phyloP scores from a whole-genome alignment of 2,113 vertebrate species.

The Atherinomorus stipes region DNA sequence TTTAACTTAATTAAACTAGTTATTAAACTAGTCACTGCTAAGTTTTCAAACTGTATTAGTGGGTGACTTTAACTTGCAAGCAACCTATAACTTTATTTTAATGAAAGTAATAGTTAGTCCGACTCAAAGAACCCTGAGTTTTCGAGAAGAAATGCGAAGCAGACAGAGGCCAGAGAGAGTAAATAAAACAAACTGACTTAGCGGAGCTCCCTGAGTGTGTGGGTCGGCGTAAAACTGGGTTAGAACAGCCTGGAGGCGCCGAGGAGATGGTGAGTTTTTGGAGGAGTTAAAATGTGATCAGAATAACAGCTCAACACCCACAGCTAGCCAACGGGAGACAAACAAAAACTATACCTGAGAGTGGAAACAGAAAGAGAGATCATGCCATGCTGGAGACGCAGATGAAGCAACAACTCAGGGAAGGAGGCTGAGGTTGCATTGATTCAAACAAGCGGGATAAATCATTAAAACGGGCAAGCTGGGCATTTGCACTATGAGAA shows the following conservation, averaged over 20 bases:
- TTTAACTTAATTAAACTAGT: background rate
- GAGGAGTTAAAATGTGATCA: constrained; percentile 10
- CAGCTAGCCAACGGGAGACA: constrained; percentile 22
- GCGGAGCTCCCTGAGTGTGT: constrained; percentile 22
- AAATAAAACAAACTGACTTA: constrained; percentile 17
- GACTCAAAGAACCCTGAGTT: constrained; percentile 11
- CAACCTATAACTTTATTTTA: background rate
- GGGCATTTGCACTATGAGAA: constrained; percentile 37
- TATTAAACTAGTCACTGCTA: background rate
- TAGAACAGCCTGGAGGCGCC: constrained; percentile 27
- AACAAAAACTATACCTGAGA: constrained; percentile 21
- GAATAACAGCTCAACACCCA: constrained; percentile 45
- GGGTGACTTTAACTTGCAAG: background rate
- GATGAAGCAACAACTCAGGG: background rate
- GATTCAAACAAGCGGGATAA: constrained; percentile 46
- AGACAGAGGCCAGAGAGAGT: constrained; percentile 8
- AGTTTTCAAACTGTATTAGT: background rate
- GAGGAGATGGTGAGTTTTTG: constrained; percentile 41
- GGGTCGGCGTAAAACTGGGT: constrained; percentile 47
- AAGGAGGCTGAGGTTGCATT: constrained; percentile 40
- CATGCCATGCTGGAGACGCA: background rate
- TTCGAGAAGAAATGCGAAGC: constrained; percentile 14
- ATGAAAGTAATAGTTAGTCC: background rate
- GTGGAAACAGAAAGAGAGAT: constrained; percentile 8
- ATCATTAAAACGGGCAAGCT: constrained; percentile 55